These are phyloP conservation scores for Sebastes flavidus DNA, from an alignment of 2,797 vertebrate genomes.

Conservation along the genomic window DNA sequence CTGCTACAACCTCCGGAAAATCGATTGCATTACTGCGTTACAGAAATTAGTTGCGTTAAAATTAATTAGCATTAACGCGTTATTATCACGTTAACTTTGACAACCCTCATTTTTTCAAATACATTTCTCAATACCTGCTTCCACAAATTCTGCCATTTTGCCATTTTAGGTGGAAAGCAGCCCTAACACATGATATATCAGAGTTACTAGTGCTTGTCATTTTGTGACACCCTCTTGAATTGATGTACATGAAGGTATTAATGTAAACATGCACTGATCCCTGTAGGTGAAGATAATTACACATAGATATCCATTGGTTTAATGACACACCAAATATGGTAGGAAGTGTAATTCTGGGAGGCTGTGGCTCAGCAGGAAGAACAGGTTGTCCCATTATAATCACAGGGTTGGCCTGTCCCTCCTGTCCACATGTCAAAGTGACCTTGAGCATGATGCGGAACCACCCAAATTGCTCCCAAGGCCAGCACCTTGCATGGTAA, in stretches of 20 bases:
- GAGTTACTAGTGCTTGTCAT: too few relatives aligned
- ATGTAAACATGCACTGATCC: background rate
- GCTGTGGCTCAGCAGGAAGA: background rate
- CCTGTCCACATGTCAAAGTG: background rate
- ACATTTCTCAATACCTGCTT: too few relatives aligned
- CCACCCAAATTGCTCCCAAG: background rate
- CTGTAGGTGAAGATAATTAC: background rate
- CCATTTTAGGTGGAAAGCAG: too few relatives aligned
- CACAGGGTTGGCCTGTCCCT: background rate
- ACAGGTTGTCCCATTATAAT: background rate
- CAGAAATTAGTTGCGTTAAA: too few relatives aligned
- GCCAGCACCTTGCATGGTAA: background rate
- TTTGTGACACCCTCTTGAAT: too few relatives aligned
- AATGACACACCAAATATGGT: background rate
- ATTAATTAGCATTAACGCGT: too few relatives aligned
- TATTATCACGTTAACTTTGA: too few relatives aligned
- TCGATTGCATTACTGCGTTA: too few relatives aligned
- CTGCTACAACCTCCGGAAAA: too few relatives aligned
- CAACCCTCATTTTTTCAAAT: too few relatives aligned
- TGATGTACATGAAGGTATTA: background rate
- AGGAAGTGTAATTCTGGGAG: background rate
- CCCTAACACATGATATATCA: too few relatives aligned
- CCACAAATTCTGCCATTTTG: too few relatives aligned
- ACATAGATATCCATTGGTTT: background rate
- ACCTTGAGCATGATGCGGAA: background rate